phyloP scores from a whole-genome alignment of 2,113 vertebrate species.

The Ondatra zibethicus region DNA sequence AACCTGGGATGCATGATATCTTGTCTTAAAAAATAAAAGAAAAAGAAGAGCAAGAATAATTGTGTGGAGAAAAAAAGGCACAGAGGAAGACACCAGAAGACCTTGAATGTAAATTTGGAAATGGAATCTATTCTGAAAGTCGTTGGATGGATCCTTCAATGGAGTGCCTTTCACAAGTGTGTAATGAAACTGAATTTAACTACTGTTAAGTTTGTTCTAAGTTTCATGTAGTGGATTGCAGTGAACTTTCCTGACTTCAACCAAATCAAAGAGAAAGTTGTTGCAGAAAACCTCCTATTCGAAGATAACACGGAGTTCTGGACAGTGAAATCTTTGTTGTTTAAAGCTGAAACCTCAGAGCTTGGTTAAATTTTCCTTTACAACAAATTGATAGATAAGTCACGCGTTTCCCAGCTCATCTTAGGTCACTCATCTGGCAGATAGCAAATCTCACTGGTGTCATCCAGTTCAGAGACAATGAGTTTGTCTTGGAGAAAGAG shows the following conservation, averaged over 20 bases:
- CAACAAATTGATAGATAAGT: not conserved
- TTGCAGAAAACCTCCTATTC: not conserved
- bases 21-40: not conserved
- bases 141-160: not conserved
- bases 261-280: not conserved
- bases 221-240: not conserved
- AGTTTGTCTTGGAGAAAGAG: conserved; percentile 43
- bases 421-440: conserved; percentile 29
- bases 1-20: not conserved
- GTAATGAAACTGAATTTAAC: not conserved
- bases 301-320: not conserved
- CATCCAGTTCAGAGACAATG: not conserved
- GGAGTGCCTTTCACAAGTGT: not conserved
- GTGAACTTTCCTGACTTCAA: not conserved
- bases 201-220: not conserved
- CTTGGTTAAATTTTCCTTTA: not conserved
- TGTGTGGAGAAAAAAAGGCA: not conserved
- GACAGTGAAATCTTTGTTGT: not conserved
- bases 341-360: not conserved
- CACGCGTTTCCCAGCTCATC: not conserved
- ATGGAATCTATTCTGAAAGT: not conserved
- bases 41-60: not conserved
- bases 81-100: not conserved
- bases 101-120: not conserved
- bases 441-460: not conserved